A percentile compares a stretch with the other conserved stretches of the same genome.
Evolutionary conservation across 2,888 invertebrate species (phyloP).

Genomic region (Neria commutata): DNA sequence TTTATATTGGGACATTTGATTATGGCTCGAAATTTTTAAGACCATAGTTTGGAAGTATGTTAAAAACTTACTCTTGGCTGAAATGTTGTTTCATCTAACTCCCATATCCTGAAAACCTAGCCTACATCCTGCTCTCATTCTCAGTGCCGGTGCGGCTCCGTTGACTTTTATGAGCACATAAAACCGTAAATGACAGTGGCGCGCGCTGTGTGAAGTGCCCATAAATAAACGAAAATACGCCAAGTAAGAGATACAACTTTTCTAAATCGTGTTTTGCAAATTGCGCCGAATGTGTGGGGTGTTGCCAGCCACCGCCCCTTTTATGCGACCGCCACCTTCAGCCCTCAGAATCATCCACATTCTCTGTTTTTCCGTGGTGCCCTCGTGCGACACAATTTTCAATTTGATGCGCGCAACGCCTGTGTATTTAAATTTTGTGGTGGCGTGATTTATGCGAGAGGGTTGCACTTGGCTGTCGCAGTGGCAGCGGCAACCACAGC

Average conservation of each 20-base stretch:
- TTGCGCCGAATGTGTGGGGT: slow-evolving; percentile 39
- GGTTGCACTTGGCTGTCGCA: slow-evolving; percentile 36
- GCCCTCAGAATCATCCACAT: too few relatives aligned
- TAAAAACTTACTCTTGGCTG: too few relatives aligned
- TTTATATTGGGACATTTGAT: too few relatives aligned
- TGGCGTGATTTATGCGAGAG: slow-evolving; percentile 48
- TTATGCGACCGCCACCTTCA: slow-evolving; percentile 1
- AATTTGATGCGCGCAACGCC: slow-evolving; percentile 21
- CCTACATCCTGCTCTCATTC: not conserved
- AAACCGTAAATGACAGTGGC: not conserved
- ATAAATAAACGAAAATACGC: not conserved
- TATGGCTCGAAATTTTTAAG: too few relatives aligned
- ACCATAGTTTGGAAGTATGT: too few relatives aligned
- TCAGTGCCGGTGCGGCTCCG: not conserved
- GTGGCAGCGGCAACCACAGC: not conserved
- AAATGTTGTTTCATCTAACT: not conserved
- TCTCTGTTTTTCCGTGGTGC: not conserved
- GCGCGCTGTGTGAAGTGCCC: not conserved
- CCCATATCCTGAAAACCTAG: not conserved
- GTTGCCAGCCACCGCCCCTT: slow-evolving; percentile 20
- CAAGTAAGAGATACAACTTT: not conserved
- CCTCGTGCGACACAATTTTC: slow-evolving; percentile 3
- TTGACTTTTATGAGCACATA: not conserved
- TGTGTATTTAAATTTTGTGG: slow-evolving; percentile 33
- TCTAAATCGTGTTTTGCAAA: slow-evolving; percentile 31